Evolutionary conservation across 2,888 invertebrate genomes (phyloP), one percentile per base, ranked within the genome.

Genomic region (Drosophila niveifrons): DNA sequence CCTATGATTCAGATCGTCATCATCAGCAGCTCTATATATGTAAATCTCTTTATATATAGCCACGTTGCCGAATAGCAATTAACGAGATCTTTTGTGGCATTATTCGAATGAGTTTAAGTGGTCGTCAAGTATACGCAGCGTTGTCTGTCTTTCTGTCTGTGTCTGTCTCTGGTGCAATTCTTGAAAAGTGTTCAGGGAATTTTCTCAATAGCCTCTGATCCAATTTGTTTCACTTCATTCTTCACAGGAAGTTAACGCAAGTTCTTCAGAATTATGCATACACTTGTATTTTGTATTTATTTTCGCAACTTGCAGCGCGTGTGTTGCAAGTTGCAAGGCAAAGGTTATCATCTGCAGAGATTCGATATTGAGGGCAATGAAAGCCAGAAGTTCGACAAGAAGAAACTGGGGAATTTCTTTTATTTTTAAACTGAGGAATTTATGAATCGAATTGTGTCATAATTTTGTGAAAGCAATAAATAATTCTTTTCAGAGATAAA

Each of bases 21-120:
- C 36, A 3, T 36, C 36, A 31, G 31, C 36, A 31, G 31, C 9
- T 9, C 41, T 65, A 34, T 56, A 50, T 61, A 48, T 59, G 58
- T 39, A 2, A 46, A 43, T 47, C 47, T 13, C 28, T 47, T 18
- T 31, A 43, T 52, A 52, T 61, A 39, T 62, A 29, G 57, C 31
- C 51, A 61, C 64, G 31, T 50, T 63, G 57, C 39, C 47, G 28
- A 58, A 59, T 28, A 64, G 50, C 74, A 78, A 81, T 81, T 84
- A 75, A 68, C 64, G 68, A 71, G 52, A 70, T 77, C 62, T 61
- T 61, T 72, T 68, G 63, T 59, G 63, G 66, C 61, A 77, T 76
- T 52, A 64, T 72, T 72, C 66, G 47, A 31, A 68, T 29, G 39
- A 71, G 61, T 66, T 80, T 66, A 82, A 82, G 77, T 82, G 72